Evolutionary conservation across 2,888 invertebrate species (phyloP).

Genomic region (Ctena decussata): DNA sequence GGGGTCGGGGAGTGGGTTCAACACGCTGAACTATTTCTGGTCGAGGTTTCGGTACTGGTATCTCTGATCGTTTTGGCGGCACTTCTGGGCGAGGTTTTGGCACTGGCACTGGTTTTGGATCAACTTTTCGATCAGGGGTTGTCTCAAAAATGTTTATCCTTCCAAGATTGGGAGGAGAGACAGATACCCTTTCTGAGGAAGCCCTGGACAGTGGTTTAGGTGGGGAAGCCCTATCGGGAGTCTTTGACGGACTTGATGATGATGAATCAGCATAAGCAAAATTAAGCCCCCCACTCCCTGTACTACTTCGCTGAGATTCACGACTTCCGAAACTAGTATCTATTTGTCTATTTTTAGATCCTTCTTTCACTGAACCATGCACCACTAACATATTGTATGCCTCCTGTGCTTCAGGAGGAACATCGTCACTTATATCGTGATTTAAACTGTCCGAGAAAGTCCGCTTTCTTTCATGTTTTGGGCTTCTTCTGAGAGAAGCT

Average conservation of each 20-base stretch:
- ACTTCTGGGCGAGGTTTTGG: conserved; percentile 76
- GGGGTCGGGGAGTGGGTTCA: conserved; percentile 77
- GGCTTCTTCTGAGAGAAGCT: conserved; percentile 87
- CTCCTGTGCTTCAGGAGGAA: conserved; percentile 94
- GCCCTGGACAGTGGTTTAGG: conserved; percentile 69
- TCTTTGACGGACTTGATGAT: conserved; percentile 59
- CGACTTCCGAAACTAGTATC: conserved; percentile 15
- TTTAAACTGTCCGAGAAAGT: conserved; percentile 94
- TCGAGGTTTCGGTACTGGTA: conserved; percentile 73
- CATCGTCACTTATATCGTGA: conserved; percentile 87
- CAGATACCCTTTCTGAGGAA: conserved; percentile 59
- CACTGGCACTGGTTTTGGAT: conserved; percentile 64
- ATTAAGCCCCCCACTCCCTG: conserved; percentile 57
- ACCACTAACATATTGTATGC: conserved; percentile 98
- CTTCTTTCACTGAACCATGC: conserved; percentile 86
- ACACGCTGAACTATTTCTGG: conserved; percentile 78
- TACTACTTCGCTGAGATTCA: conserved; percentile 28
- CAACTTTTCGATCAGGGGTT: conserved; percentile 41
- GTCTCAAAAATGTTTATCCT: conserved; percentile 43
- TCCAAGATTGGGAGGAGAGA: conserved; percentile 55
- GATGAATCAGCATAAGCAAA: conserved; percentile 53
- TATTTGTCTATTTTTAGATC: conserved; percentile 7
- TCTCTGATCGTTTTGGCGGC: conserved; percentile 65
- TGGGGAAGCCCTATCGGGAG: conserved; percentile 63
- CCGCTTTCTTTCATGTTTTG: conserved; percentile 90